phyloP scores from a whole-genome alignment of 1,140 invertebrate species.

The Ooceraea biroi region DNA sequence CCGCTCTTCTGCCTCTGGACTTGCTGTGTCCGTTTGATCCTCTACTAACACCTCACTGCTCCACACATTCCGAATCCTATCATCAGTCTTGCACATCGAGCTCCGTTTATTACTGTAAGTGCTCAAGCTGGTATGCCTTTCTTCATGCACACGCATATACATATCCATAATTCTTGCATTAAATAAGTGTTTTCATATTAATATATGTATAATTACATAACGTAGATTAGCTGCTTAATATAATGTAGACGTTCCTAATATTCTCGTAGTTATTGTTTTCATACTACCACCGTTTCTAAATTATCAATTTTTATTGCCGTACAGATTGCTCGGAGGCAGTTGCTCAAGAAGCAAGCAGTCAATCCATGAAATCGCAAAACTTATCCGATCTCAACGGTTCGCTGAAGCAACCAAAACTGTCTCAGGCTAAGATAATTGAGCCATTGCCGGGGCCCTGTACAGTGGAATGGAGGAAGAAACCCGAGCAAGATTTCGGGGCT shows the following conservation, averaged over 20 bases:
- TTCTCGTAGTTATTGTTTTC: not conserved
- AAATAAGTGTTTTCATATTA: conserved; percentile 19
- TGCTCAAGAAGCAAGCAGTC: conserved; percentile 68
- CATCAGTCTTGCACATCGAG: conserved; percentile 85
- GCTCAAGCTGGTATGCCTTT: conserved; percentile 72
- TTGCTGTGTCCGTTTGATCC: conserved; percentile 85
- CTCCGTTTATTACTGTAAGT: conserved; percentile 85
- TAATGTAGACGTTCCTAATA: not conserved
- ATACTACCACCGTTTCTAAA: conserved; percentile 1
- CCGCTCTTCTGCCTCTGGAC: conserved; percentile 85
- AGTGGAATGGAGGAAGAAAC: conserved; percentile 78
- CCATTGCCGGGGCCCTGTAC: conserved; percentile 82
- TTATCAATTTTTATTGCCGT: conserved; percentile 9
- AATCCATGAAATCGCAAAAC: conserved; percentile 45
- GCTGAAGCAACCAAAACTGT: conserved; percentile 68
- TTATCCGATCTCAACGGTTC: conserved; percentile 47
- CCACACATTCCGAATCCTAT: conserved; percentile 85
- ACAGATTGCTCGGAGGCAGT: conserved; percentile 70
- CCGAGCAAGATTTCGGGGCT: conserved; percentile 59
- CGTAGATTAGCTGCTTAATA: conserved; percentile 23
- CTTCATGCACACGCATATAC: conserved; percentile 38
- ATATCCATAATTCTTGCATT: conserved; percentile 25
- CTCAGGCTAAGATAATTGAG: conserved; percentile 81
- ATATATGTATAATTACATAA: not conserved
- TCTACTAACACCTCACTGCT: conserved; percentile 85